Percentiles rank a stretch among this genome's conserved stretches.
Conservation (phyloP, 2,797 vertebrate species). For the Sarcoramphus papa region DNA sequence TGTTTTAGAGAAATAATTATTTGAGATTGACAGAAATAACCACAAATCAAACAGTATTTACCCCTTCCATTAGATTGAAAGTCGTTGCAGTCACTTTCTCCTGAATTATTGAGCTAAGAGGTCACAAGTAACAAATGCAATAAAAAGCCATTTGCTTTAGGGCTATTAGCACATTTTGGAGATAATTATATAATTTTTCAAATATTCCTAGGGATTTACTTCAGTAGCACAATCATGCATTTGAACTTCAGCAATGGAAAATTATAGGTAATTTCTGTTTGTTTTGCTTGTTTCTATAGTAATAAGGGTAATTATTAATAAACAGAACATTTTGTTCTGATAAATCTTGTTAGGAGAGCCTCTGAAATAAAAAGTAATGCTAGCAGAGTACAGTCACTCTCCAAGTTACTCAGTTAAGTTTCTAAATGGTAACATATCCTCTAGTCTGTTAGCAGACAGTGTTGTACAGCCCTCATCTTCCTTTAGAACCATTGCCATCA, state of each 20-base stretch:
- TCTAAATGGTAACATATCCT: not conserved
- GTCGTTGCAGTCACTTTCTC: not conserved
- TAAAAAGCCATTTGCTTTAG: constrained; percentile 32
- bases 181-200: constrained; percentile 57
- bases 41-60: constrained; percentile 12
- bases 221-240: not conserved
- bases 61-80: constrained; percentile 1
- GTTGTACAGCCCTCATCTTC: not conserved
- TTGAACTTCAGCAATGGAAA: constrained; percentile 44
- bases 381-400: not conserved
- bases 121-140: constrained; percentile 13
- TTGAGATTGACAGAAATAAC: constrained; percentile 22
- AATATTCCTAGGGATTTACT: constrained; percentile 40
- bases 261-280: constrained; percentile 53
- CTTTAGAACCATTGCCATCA: not conserved
- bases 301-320: constrained; percentile 64
- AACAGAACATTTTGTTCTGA: constrained; percentile 43
- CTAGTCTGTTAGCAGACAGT: not conserved
- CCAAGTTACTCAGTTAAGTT: not conserved
- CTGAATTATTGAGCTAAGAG: not conserved
- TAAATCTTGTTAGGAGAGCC: constrained; percentile 26
- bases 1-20: constrained; percentile 23
- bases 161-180: constrained; percentile 33
- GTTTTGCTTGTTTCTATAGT: constrained; percentile 61
- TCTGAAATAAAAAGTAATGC: not conserved